These are phyloP conservation scores for Hemaris fuciformis DNA, from an alignment of 2,888 invertebrate species.

Conservation along the genomic window DNA sequence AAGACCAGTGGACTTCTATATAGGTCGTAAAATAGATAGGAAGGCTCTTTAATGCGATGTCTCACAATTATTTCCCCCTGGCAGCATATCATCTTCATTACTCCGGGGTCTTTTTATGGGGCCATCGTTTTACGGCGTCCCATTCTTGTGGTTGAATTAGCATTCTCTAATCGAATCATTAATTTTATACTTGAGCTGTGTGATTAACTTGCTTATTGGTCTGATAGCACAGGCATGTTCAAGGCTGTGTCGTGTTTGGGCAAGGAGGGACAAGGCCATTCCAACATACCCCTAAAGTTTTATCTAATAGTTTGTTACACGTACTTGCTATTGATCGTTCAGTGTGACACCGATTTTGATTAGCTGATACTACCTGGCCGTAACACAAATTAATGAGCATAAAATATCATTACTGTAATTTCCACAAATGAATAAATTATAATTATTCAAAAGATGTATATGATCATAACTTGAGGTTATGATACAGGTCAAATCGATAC, in stretches of 20 bases:
- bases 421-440: no score
- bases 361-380: no score
- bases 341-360: no score
- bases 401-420: no score
- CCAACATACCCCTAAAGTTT: no score
- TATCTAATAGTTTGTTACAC: no score
- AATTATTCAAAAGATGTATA: no score
- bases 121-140: constrained; percentile 53
- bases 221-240: not conserved
- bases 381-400: no score
- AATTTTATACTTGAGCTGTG: not conserved
- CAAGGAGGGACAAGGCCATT: not conserved
- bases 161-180: not conserved
- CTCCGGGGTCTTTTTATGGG: constrained; percentile 55
- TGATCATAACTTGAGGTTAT: no score
- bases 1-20: constrained; percentile 38
- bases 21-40: constrained; percentile 51
- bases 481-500: no score
- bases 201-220: not conserved
- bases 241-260: not conserved
- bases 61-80: constrained; percentile 59
- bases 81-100: constrained; percentile 57
- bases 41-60: constrained; percentile 45
- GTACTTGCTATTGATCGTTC: no score
- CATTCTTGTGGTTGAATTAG: constrained; percentile 31